Evolutionary conservation across 2,113 vertebrate genomes (phyloP).

Genomic region (Rhinolophus ferrumequinum): DNA sequence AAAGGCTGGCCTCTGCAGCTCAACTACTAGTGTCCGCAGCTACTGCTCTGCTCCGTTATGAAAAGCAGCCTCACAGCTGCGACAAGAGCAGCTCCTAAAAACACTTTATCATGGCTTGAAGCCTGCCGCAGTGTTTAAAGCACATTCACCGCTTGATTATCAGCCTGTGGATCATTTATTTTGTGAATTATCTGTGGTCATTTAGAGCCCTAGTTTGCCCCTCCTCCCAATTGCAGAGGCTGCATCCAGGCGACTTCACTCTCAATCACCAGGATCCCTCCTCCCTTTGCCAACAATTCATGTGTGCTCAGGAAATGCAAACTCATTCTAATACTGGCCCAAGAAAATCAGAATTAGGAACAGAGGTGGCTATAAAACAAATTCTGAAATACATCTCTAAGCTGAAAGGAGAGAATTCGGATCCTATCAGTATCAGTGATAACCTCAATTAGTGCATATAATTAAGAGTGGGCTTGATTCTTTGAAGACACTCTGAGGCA

Average conservation of each 20-base stretch:
- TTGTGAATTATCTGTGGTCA: conserved; percentile 63
- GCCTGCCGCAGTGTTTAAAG: conserved; percentile 51
- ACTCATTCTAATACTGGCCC: conserved; percentile 60
- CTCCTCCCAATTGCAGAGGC: conserved; percentile 4
- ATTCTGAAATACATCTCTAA: conserved; percentile 54
- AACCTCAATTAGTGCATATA: conserved; percentile 22
- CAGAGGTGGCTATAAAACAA: conserved; percentile 50
- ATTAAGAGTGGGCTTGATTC: conserved; percentile 53
- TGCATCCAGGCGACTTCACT: conserved; percentile 1
- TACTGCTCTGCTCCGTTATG: conserved; percentile 13
- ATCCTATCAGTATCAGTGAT: conserved; percentile 37
- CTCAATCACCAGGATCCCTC: background rate
- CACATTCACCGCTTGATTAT: conserved; percentile 42
- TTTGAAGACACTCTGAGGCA: conserved; percentile 18
- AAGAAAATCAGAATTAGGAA: conserved; percentile 65
- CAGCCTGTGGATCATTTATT: conserved; percentile 53
- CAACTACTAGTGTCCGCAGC: background rate
- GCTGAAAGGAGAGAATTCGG: conserved; percentile 44
- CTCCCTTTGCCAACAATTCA: conserved; percentile 56
- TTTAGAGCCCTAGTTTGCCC: conserved; percentile 45
- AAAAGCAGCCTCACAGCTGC: conserved; percentile 56
- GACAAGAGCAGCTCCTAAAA: conserved; percentile 44
- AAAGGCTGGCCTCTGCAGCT: conserved; percentile 20
- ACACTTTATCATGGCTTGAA: conserved; percentile 57
- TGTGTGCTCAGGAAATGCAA: conserved; percentile 66